Conservation (phyloP, 2,113 vertebrate genomes). For the Falcunculus frontatus region DNA sequence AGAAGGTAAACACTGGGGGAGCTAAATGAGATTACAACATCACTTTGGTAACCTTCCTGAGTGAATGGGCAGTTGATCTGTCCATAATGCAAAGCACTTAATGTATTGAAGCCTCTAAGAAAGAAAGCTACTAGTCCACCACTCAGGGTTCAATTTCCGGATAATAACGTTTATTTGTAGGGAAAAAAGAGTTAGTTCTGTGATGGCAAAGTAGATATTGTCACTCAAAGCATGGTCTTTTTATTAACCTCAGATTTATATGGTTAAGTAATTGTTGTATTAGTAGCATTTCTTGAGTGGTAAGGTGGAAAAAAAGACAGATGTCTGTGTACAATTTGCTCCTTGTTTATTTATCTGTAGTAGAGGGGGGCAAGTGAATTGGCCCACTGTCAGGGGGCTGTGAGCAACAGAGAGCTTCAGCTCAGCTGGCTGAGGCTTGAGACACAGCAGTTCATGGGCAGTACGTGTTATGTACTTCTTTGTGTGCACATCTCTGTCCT, state of each 20-base stretch:
- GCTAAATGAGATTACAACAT: conserved; percentile 39
- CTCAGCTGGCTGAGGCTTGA: background rate
- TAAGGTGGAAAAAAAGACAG: background rate
- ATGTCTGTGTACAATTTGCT: background rate
- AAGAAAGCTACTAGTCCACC: conserved; percentile 10
- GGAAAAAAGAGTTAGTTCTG: conserved; percentile 22
- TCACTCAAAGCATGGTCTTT: conserved; percentile 27
- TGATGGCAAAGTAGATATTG: conserved; percentile 8
- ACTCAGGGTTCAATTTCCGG: conserved; percentile 34
- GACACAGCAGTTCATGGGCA: background rate
- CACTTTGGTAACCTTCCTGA: conserved; percentile 35
- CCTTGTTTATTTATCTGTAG: conserved; percentile 12
- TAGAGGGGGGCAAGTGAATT: background rate
- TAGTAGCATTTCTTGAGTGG: conserved; percentile 25
- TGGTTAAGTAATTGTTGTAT: conserved; percentile 54
- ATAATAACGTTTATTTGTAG: conserved; percentile 58
- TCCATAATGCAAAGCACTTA: conserved; percentile 50
- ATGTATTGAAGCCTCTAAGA: conserved; percentile 27
- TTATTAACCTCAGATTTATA: conserved; percentile 43
- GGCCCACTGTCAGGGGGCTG: background rate
- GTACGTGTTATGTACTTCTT: rapidly evolving
- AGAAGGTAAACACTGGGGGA: background rate
- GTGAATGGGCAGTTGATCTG: conserved; percentile 43
- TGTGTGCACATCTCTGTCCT: background rate
- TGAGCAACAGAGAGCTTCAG: background rate